Percentiles rank a stretch among this genome's conserved stretches.
Evolutionary conservation across 92 coral and sea anemone species (phyloP).

Genomic region (Siderastrea radians): DNA sequence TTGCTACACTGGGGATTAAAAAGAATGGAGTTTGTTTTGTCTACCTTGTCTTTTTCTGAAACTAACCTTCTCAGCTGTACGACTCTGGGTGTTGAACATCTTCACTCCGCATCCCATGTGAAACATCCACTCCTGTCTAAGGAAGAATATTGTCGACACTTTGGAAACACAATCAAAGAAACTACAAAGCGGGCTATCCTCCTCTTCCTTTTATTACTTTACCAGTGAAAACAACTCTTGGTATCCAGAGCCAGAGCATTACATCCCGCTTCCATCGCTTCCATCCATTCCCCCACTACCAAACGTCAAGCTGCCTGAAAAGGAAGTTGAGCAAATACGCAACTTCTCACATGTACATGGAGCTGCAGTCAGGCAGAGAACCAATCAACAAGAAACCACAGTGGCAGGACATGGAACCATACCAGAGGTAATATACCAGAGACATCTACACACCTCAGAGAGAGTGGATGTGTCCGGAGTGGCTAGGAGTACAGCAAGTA

Average conservation of each 20-base stretch:
- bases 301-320: constrained; percentile 19
- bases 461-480: constrained; percentile 29
- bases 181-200: constrained; percentile 18
- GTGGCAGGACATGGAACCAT: constrained; percentile 55
- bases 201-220: constrained; percentile 29
- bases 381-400: constrained; percentile 48
- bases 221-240: constrained; percentile 37
- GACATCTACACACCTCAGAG: constrained; percentile 32
- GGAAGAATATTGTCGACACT: constrained; percentile 47
- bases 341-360: constrained; percentile 21
- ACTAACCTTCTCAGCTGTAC: constrained; percentile 59
- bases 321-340: constrained; percentile 37
- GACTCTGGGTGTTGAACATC: constrained; percentile 65
- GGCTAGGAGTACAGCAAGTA: constrained; percentile 7
- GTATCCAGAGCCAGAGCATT: constrained; percentile 34
- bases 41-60: constrained; percentile 6
- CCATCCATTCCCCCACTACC: constrained; percentile 43
- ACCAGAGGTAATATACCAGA: constrained; percentile 41
- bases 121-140: constrained; percentile 56
- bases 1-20: constrained; percentile 52
- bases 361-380: constrained; percentile 43
- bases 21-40: constrained; percentile 38
- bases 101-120: constrained; percentile 48
- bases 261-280: constrained; percentile 17
- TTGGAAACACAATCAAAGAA: constrained; percentile 45